These are phyloP conservation scores for Dysmachus trigonus DNA, from an alignment of 2,888 invertebrate species.

Conservation along the genomic window DNA sequence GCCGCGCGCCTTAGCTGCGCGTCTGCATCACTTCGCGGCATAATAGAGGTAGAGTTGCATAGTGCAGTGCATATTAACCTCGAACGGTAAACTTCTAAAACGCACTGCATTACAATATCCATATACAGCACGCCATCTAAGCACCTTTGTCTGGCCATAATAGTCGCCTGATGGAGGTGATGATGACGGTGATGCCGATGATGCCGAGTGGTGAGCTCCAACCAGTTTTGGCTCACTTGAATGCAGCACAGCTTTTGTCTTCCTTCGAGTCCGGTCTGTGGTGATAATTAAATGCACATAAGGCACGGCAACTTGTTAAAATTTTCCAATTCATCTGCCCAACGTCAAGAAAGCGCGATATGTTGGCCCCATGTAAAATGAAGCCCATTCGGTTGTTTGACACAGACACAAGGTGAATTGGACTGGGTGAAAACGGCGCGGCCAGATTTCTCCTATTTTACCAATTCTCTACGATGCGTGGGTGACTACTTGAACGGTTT, in stretches of 20 bases:
- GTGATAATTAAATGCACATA: constrained; percentile 28
- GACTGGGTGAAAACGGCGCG: not conserved
- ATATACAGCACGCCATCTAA: constrained; percentile 1
- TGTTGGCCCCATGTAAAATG: not conserved
- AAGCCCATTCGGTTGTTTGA: not conserved
- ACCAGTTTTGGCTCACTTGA: not conserved
- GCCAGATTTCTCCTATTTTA: not conserved
- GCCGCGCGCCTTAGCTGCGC: not conserved
- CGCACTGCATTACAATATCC: constrained; percentile 19
- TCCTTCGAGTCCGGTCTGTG: not conserved
- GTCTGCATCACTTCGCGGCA: not conserved
- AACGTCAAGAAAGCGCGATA: not conserved
- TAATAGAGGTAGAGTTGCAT: constrained; percentile 11
- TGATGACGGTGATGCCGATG: not conserved
- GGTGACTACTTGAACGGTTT: not conserved
- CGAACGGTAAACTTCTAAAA: constrained; percentile 33
- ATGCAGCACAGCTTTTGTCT: not conserved
- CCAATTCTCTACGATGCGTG: not conserved
- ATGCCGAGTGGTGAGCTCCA: not conserved
- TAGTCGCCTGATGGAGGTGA: constrained; percentile 20
- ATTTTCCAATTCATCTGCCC: not conserved
- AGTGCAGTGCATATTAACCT: constrained; percentile 25
- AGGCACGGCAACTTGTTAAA: constrained; percentile 7
- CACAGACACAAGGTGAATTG: not conserved
- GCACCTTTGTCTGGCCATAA: constrained; percentile 14